Conservation (phyloP, 1,140 invertebrate genomes). For the Pogonomyrmex californicus region DNA sequence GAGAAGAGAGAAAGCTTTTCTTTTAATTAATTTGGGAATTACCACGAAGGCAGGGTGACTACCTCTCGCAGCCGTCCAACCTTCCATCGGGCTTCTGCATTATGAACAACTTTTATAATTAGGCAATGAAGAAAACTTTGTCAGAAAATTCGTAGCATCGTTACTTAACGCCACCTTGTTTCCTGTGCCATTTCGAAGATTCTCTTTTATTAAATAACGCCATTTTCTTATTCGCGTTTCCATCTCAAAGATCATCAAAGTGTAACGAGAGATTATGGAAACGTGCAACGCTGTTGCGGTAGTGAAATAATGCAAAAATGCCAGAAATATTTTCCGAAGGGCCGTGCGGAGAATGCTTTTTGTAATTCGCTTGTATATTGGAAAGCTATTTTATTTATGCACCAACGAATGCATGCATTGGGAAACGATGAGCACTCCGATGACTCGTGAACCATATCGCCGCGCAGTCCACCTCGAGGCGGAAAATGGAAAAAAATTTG, state of each 20-base stretch:
- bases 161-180: conserved; percentile 46
- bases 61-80: conserved; percentile 22
- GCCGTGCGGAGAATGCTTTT: neutral
- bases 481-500: conserved; percentile 53
- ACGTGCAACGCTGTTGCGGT: neutral
- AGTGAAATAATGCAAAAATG: neutral
- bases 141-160: conserved; percentile 69
- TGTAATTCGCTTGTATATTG: neutral
- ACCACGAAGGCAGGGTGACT: conserved; percentile 51
- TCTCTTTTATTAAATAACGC: conserved; percentile 50
- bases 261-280: conserved; percentile 18
- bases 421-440: conserved; percentile 3
- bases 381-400: neutral
- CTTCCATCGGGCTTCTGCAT: conserved; percentile 65
- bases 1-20: conserved; percentile 65
- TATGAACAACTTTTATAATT: conserved; percentile 81
- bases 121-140: conserved; percentile 76
- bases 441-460: conserved; percentile 17
- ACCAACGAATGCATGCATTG: neutral
- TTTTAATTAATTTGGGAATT: conserved; percentile 80
- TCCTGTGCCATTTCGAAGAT: neutral
- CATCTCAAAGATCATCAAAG: conserved; percentile 27
- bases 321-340: neutral
- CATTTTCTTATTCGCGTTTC: neutral
- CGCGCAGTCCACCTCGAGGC: neutral